Conservation (phyloP, 2,797 vertebrate species). For the Melanotaenia nigrans region DNA sequence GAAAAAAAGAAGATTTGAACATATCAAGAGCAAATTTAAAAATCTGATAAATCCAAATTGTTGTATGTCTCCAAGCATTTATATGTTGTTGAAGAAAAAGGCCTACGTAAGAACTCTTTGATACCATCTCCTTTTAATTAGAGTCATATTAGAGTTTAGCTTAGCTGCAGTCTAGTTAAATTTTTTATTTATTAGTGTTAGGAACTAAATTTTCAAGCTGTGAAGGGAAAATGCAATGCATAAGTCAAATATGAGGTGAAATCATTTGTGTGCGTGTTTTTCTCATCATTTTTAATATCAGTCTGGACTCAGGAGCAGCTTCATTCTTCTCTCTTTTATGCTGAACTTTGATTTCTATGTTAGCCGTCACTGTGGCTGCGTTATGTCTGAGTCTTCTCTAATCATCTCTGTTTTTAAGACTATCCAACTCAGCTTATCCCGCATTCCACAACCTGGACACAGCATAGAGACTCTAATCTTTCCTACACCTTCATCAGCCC, state of each 20-base stretch:
- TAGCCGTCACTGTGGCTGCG: slow-evolving; percentile 63
- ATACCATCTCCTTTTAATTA: background rate
- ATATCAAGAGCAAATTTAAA: background rate
- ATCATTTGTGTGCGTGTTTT: background rate
- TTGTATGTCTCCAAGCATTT: background rate
- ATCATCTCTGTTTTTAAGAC: slow-evolving; percentile 71
- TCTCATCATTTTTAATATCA: background rate
- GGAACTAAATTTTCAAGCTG: background rate
- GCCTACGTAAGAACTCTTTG: too few species aligned
- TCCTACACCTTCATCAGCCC: slow-evolving; percentile 63
- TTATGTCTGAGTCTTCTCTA: slow-evolving; percentile 82
- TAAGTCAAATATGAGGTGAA: background rate
- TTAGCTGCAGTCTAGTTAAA: background rate
- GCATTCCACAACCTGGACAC: background rate
- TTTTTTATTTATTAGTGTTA: background rate
- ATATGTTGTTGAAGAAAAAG: too few species aligned
- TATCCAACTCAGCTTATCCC: slow-evolving; percentile 13
- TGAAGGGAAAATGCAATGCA: background rate
- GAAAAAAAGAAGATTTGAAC: background rate
- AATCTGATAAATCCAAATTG: background rate
- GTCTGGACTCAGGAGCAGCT: slow-evolving; percentile 12
- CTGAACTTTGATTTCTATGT: slow-evolving; percentile 63
- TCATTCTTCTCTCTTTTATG: slow-evolving; percentile 53
- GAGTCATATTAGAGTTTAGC: background rate
- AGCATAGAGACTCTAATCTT: slow-evolving; percentile 35